phyloP scores from a whole-genome alignment of 2,888 invertebrate genomes.

The Platycheirus rosarum region DNA sequence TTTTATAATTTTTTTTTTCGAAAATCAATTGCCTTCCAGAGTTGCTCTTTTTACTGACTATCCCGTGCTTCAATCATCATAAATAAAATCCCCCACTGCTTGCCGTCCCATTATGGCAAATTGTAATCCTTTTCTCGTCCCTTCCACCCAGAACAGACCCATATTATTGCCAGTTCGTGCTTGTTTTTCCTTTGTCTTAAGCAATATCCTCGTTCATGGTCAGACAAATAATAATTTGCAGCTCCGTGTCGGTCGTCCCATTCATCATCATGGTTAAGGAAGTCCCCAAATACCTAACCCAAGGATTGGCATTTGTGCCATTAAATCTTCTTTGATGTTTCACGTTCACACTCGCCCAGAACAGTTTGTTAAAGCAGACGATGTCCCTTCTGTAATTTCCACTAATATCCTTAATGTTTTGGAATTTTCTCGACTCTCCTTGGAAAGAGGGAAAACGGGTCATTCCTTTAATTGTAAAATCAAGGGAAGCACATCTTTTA shows the following conservation, averaged over 20 bases:
- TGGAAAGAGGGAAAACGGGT: too few relatives aligned
- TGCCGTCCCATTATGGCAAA: background rate
- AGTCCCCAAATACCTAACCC: background rate
- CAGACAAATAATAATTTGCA: background rate
- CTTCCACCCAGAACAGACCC: background rate
- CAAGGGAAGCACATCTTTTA: background rate
- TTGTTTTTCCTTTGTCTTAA: background rate
- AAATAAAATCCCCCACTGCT: background rate
- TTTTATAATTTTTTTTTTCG: too few relatives aligned
- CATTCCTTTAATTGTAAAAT: background rate
- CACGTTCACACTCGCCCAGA: too few relatives aligned
- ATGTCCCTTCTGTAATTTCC: too few relatives aligned
- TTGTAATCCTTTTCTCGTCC: background rate
- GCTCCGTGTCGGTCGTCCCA: background rate
- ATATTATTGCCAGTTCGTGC: background rate
- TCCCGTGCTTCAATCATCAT: too few relatives aligned
- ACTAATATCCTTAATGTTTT: too few relatives aligned
- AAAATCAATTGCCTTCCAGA: too few relatives aligned
- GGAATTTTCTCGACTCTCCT: too few relatives aligned
- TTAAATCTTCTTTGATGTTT: too few relatives aligned
- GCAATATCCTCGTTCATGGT: background rate
- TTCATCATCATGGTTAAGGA: background rate
- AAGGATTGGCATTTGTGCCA: too few relatives aligned
- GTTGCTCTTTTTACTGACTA: background rate
- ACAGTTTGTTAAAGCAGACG: too few relatives aligned